These are phyloP conservation scores for Folsomia candida DNA, from an alignment of 2,888 invertebrate genomes.

Conservation along the genomic window DNA sequence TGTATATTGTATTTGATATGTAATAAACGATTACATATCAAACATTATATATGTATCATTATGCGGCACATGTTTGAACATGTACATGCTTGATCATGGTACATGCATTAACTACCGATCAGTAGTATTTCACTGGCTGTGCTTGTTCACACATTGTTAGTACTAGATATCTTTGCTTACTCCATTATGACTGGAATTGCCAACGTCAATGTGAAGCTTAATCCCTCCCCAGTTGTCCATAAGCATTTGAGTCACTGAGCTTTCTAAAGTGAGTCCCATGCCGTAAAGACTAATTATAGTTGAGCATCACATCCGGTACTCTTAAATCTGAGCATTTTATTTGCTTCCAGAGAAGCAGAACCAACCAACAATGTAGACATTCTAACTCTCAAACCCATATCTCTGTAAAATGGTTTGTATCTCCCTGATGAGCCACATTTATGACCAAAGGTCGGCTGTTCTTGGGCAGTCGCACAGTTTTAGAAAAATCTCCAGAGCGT, in stretches of 20 bases:
- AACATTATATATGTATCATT: too few species aligned
- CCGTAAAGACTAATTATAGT: conserved; percentile 16
- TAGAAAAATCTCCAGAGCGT: conserved; percentile 10
- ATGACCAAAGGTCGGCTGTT: too few species aligned
- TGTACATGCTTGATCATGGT: too few species aligned
- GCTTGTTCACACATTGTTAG: not conserved
- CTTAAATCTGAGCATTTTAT: not conserved
- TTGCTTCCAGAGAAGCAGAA: not conserved
- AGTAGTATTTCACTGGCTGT: too few species aligned
- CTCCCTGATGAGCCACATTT: conserved; percentile 1
- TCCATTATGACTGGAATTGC: not conserved
- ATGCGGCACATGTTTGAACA: too few species aligned
- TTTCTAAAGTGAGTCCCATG: not conserved
- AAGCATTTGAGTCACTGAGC: not conserved
- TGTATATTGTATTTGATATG: too few species aligned
- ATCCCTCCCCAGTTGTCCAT: conserved; percentile 15
- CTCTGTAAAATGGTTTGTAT: not conserved
- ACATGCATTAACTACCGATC: too few species aligned
- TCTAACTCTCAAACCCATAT: not conserved
- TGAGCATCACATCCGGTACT: not conserved
- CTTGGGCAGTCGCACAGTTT: too few species aligned
- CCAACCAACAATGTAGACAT: not conserved
- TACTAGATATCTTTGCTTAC: not conserved
- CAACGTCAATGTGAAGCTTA: not conserved
- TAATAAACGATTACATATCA: too few species aligned